Evolutionary conservation across 2,797 vertebrate genomes (phyloP).

Genomic region (Bovichtus variegatus): DNA sequence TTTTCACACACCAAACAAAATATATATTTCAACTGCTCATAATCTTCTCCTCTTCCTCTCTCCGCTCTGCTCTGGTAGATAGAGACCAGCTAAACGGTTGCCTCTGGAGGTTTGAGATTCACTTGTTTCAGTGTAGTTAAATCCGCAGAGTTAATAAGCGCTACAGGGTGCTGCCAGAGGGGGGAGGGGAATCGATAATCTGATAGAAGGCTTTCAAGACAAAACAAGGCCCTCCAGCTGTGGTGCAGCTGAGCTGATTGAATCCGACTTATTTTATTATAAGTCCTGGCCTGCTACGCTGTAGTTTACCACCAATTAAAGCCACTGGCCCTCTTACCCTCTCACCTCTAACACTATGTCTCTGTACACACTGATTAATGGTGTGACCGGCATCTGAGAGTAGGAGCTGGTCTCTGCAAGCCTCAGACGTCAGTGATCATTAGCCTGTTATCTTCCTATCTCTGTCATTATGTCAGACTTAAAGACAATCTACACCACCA

Average conservation of each 20-base stretch:
- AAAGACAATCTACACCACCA: not conserved
- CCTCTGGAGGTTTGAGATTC: constrained; percentile 10
- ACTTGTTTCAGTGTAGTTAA: constrained; percentile 43
- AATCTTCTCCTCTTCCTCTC: no score
- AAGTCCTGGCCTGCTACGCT: constrained; percentile 32
- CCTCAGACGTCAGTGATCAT: not conserved
- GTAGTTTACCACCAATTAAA: constrained; percentile 43
- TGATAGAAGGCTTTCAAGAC: constrained; percentile 45
- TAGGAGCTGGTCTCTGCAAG: not conserved
- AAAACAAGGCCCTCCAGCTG: constrained; percentile 58
- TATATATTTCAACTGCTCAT: not conserved
- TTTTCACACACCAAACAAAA: not conserved
- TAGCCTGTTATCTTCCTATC: not conserved
- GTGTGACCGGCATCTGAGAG: constrained; percentile 12
- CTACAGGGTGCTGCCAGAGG: constrained; percentile 19
- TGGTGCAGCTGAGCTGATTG: constrained; percentile 59
- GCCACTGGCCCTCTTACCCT: constrained; percentile 5
- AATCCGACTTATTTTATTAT: constrained; percentile 68
- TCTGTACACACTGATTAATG: constrained; percentile 5
- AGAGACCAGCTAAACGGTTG: constrained; percentile 4
- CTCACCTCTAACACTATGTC: constrained; percentile 7
- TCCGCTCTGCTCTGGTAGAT: not conserved
- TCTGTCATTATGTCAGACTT: not conserved
- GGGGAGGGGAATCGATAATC: constrained; percentile 55
- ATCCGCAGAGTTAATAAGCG: constrained; percentile 59